Evolutionary conservation across 2,888 invertebrate species (phyloP), one percentile per base, ranked within the genome.

Genomic region (Pollenia amentaria): DNA sequence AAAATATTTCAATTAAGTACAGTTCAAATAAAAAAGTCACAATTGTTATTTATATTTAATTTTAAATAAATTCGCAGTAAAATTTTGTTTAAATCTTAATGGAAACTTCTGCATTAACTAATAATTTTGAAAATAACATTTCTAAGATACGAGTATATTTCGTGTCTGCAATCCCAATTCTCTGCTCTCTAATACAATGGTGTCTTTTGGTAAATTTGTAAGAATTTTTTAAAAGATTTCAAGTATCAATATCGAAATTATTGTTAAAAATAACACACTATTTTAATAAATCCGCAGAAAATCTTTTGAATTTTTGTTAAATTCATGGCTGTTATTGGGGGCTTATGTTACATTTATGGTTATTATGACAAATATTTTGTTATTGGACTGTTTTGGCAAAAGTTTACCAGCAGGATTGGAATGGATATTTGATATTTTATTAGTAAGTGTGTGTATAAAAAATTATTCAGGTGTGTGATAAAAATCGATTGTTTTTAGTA

Each of bases 281-380:
- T 29, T 29, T 51, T 16, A 2, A 18, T 12, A 12, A 55, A 11
- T 57, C 14, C n/a, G 14, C 48, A 69, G 57, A 1, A 62, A 51
- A 38, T 55, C 18, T 18, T 81, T 55, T 40, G 40, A 67, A 11
- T 79, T 79, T 53, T 42, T 69, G 29, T 38, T 79, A 65, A 57
- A 62, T 62, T 6, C 46, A 4, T 48, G 51, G 62, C 16, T 75
- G 8, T 3, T 75, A 3, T 9, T 40, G 18, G 75, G 48, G 40
- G 51, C 62, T 0, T 48, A n/a, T 51, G 14, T 64, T 18, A 42
- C n/a, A 4, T 62, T 62, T 12, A 12, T 64, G 4, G 18, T 75
- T 12, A 42, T 62, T 3, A 18, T 62, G 3, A 51, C 16, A 18
- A 14, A 21, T 12, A 9, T 12, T 6, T 9, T 12, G 38, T 14